Base-by-base conservation (phyloP, 2,888 invertebrate species). In the Callinectes sapidus region DNA sequence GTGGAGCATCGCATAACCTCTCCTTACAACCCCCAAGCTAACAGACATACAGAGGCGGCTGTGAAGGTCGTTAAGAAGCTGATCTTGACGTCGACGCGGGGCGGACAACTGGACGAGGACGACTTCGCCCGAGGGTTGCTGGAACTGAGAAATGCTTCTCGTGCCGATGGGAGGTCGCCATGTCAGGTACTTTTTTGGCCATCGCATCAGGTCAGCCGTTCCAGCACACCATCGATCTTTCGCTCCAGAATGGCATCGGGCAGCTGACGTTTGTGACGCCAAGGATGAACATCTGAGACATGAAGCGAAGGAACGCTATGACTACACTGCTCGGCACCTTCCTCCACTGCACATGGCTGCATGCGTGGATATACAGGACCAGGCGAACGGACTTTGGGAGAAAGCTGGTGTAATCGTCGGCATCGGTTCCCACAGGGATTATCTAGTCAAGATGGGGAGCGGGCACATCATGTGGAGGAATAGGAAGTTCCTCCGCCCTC, bases 91-190 rank as follows among this genome's bases (percentile, higher is more conserved):
- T 55, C 88, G 28, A 88, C 55, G 3, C 28, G 16, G 28, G 55
- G 13, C 13, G 88, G 88, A 13, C 13, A 54, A n/a, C n/a, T n/a
- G n/a, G n/a, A n/a, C n/a, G n/a, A n/a, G n/a, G n/a, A n/a, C n/a
- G n/a, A n/a, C n/a, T n/a, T n/a, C n/a, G n/a, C n/a, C n/a, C n/a
- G n/a, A n/a, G n/a, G n/a, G n/a, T n/a, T n/a, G n/a, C n/a, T 89
- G 71, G 89, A 89, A n/a, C 71, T 89, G n/a, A 18, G 95, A 92
- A 94, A 95, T 95, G 10, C 90, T 91, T 28, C 95, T 95, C 88
- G 71, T 91, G 16, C 92, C 95, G 93, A 94, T 85, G 90, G 92
- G 14, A 66, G 87, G 16, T 87, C 92, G 18, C 90, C 77, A 8
- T 48, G 90, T 1, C 92, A 90, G 90, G 39, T 66, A 10, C 28